Percentiles rank a stretch among this genome's conserved stretches.
Conservation (phyloP, 2,797 vertebrate genomes). For the Dendrocincla tyrannina region DNA sequence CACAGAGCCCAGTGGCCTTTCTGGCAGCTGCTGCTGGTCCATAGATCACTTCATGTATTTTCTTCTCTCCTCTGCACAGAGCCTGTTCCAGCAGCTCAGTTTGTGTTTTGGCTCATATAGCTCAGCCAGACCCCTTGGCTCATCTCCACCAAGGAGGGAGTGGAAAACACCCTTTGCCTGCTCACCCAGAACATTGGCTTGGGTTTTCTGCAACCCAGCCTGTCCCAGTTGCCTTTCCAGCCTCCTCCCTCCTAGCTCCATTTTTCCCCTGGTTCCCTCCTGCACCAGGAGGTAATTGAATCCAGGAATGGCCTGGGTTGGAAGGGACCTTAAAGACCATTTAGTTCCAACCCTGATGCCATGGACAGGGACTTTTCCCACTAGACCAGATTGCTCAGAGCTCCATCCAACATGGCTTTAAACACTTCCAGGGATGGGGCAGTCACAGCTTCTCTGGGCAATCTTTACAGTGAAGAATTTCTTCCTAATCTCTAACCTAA, state of each 20-base stretch:
- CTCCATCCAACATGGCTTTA: neutral
- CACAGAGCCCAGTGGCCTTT: neutral
- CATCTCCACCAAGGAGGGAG: slow-evolving; percentile 21
- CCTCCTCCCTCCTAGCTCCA: neutral
- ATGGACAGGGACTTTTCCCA: neutral
- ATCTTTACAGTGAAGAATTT: neutral
- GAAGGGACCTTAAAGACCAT: neutral
- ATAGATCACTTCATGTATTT: neutral
- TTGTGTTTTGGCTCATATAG: slow-evolving; percentile 36
- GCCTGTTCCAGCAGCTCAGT: slow-evolving; percentile 25
- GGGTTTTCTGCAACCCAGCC: neutral
- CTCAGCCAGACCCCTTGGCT: slow-evolving; percentile 59
- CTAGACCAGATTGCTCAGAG: neutral
- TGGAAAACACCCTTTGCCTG: slow-evolving; percentile 41
- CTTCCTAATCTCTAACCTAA: neutral
- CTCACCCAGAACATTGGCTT: neutral
- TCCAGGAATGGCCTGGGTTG: neutral
- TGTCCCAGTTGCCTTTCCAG: neutral
- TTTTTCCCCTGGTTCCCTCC: neutral
- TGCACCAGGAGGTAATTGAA: neutral
- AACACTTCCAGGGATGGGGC: neutral
- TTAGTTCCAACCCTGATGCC: neutral
- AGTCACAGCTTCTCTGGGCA: neutral
- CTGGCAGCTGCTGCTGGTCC: neutral
- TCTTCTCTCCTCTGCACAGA: neutral